Base-by-base conservation (phyloP, 2,797 vertebrate genomes). In the Paedocypris micromegethes region DNA sequence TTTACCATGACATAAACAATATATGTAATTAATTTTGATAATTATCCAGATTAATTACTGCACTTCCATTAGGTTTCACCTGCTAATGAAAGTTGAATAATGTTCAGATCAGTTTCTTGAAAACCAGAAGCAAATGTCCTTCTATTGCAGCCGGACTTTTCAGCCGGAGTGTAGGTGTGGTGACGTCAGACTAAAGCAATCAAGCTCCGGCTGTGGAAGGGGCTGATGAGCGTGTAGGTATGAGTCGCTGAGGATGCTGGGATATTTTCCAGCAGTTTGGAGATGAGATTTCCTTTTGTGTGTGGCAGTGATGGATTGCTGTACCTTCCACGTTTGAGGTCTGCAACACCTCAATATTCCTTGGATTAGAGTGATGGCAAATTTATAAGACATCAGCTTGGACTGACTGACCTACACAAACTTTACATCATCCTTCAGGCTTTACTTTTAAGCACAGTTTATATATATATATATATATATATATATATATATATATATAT, bases 341-440 rank as follows among this genome's bases (percentile, higher is more conserved):
- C 80, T 80, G 86, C 86, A 86, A 88, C 85, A 82, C 86, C 87
- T 87, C 86, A 88, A 90, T 90, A 88, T 91, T 90, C 84, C 84
- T 61, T 76, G 74, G 86, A 87, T 88, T 86, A 86, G 87, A 88
- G 85, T 90, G 87, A 87, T 88, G 90, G 88, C 86, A 82, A 86
- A 89, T 91, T 87, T 87, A 90, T 86, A 89, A 86, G 82, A 71
- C 82, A 88, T 89, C 88, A 88, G 86, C 85, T 88, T 83, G 81
- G 86, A 83, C 79, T 85, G 83, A 83, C 82, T 86, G 85, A 83
- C 77, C 81, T 50, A 58, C 72, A 77, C 72, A 83, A 84, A 82
- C 80, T 79, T 76, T 57, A 47, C 57, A 58, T 60, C 4, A 39
- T 41, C 46, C 49, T 76, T 76, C 47, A 58, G 80, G 78, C 69